Conservation (phyloP, 2,797 vertebrate species). For the Podarcis siculus region DNA sequence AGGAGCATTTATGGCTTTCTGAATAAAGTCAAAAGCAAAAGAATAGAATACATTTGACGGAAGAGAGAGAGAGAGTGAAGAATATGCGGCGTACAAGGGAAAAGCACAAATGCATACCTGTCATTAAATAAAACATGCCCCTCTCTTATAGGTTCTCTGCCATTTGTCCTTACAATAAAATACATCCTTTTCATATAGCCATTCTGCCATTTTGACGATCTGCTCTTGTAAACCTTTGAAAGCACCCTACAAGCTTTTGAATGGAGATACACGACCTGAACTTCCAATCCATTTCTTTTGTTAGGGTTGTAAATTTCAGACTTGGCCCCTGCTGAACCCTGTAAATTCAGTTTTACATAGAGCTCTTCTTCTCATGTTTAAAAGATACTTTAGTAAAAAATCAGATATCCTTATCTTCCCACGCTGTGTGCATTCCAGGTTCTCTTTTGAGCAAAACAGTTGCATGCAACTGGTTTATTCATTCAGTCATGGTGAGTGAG, state of each 20-base stretch:
- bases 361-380: neutral
- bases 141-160: neutral
- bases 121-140: neutral
- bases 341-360: neutral
- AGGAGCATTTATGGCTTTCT: neutral
- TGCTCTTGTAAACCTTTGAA: neutral
- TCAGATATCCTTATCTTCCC: neutral
- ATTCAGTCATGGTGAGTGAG: neutral
- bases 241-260: neutral
- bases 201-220: conserved; percentile 3
- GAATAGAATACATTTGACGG: rapidly evolving
- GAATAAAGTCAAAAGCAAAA: conserved; percentile 5
- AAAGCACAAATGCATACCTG: neutral
- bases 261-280: neutral
- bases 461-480: neutral
- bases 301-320: neutral
- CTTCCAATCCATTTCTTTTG: neutral
- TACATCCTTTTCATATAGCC: neutral
- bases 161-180: conserved; percentile 2
- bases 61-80: neutral
- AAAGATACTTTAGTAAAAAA: neutral
- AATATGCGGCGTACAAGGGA: neutral
- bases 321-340: neutral
- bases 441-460: conserved; percentile 7
- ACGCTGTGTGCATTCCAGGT: neutral